These are phyloP conservation scores for Charanyca ferruginea DNA, from an alignment of 2,888 invertebrate species.

Conservation along the genomic window DNA sequence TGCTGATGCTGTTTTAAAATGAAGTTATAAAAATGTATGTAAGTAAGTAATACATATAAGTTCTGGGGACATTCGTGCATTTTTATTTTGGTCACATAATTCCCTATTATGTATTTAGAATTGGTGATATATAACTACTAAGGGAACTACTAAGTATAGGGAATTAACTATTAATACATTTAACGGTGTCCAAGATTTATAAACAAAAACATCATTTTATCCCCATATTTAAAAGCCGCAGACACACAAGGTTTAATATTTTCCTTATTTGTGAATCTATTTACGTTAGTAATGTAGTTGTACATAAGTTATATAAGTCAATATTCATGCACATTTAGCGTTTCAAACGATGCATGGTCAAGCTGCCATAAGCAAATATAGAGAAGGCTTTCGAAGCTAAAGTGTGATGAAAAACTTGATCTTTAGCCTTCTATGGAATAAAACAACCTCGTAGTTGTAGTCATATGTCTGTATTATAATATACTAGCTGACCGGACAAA, in stretches of 20 bases:
- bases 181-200: neutral
- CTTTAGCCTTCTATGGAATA: neutral
- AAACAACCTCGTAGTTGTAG: neutral
- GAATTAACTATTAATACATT: neutral
- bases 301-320: conserved; percentile 11
- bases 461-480: too few species aligned
- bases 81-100: too few species aligned
- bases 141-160: too few species aligned
- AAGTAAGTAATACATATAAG: too few species aligned
- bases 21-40: too few species aligned
- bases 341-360: neutral
- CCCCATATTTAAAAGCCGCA: neutral
- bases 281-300: conserved; percentile 37
- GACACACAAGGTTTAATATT: neutral
- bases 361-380: neutral
- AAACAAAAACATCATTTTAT: neutral
- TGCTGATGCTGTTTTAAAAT: too few species aligned
- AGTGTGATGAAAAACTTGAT: conserved; percentile 1
- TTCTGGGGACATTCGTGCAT: too few species aligned
- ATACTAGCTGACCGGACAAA: too few species aligned
- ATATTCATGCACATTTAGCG: conserved; percentile 1
- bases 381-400: neutral
- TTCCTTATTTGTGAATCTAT: conserved; percentile 24
- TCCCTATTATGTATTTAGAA: too few species aligned
- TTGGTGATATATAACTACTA: too few species aligned